phyloP scores from a whole-genome alignment of 2,888 invertebrate species.

The Petrolisthes manimaculis region DNA sequence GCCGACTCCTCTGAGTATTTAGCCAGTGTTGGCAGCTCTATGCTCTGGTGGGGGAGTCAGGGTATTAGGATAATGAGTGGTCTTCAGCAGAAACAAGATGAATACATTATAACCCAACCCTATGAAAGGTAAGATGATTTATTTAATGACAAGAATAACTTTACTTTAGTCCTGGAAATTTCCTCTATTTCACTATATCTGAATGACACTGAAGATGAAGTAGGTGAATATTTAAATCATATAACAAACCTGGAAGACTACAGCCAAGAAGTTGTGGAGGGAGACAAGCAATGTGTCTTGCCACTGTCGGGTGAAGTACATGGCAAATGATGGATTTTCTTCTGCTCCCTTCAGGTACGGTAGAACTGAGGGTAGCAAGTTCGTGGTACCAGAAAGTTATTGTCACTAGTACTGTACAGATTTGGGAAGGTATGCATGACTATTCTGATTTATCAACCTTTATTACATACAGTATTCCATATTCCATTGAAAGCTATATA shows the following conservation, averaged over 20 bases:
- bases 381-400: not conserved
- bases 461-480: not conserved
- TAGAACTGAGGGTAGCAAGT: slow-evolving; percentile 76
- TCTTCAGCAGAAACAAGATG: too few species aligned
- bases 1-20: slow-evolving; percentile 88
- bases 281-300: slow-evolving; percentile 93
- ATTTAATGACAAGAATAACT: too few species aligned
- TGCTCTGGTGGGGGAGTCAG: slow-evolving; percentile 75
- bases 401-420: not conserved
- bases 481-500: too few species aligned
- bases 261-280: slow-evolving; percentile 91
- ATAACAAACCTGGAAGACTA: slow-evolving; percentile 80
- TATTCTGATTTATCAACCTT: not conserved
- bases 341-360: slow-evolving; percentile 93
- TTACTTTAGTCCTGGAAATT: too few species aligned
- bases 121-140: too few species aligned
- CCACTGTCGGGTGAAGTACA: slow-evolving; percentile 94
- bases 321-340: slow-evolving; percentile 86
- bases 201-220: too few species aligned
- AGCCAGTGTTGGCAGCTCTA: slow-evolving; percentile 87
- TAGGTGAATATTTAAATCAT: too few species aligned
- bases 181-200: too few species aligned
- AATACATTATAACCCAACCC: too few species aligned
- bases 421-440: not conserved
- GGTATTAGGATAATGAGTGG: too few species aligned